These are phyloP conservation scores for Brachyhypopomus occidentalis DNA, from an alignment of 2,113 vertebrate genomes.

Conservation along the genomic window DNA sequence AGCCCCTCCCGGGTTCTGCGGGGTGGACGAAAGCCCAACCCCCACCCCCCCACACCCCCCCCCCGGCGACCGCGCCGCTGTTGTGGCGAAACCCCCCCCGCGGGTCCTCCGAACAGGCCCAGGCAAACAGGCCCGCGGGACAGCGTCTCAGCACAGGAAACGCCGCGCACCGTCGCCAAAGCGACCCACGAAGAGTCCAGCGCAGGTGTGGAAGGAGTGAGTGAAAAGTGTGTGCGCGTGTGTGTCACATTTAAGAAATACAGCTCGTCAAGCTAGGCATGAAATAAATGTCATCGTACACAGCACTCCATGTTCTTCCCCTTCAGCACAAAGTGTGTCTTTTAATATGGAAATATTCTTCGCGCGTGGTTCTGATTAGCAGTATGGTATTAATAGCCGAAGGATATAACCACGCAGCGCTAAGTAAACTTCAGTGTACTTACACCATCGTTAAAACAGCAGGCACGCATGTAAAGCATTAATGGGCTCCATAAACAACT, in stretches of 20 bases:
- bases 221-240: too few relatives aligned
- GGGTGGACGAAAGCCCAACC: constrained; percentile 32
- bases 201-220: constrained; percentile 20
- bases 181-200: constrained; percentile 30
- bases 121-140: constrained; percentile 41
- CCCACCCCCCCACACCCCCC: too few relatives aligned
- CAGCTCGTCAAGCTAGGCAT: too few relatives aligned
- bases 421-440: not conserved
- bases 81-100: constrained; percentile 43
- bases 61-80: constrained; percentile 39
- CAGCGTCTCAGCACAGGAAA: constrained; percentile 46
- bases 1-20: constrained; percentile 22
- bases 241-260: not conserved
- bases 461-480: constrained; percentile 22
- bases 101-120: too few relatives aligned
- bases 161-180: constrained; percentile 26
- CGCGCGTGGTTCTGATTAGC: constrained; percentile 1
- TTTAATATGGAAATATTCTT: not conserved
- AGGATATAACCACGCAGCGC: not conserved
- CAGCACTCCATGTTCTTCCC: not conserved
- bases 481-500: constrained; percentile 37
- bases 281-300: too few relatives aligned
- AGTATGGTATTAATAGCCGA: not conserved
- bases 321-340: not conserved
- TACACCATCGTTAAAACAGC: constrained; percentile 33